Evolutionary conservation across 2,797 vertebrate species (phyloP).

Genomic region (Ciconia nigra): DNA sequence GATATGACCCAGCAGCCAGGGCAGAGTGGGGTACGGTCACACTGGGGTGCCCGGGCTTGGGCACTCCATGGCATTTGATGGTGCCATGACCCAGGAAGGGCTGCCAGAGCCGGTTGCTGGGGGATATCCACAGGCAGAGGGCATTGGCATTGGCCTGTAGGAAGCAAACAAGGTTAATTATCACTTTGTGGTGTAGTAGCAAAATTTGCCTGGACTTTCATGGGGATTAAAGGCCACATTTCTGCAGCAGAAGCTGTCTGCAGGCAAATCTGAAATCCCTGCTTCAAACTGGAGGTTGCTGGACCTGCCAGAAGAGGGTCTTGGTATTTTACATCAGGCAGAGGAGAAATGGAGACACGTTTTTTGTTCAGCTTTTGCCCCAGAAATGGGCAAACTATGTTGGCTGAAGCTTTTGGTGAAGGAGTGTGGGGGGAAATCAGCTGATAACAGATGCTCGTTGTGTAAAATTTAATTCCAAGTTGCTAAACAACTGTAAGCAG

Average conservation of each 20-base stretch:
- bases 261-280: neutral
- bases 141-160: neutral
- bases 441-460: neutral
- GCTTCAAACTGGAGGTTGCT: neutral
- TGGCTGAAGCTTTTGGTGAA: neutral
- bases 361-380: neutral
- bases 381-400: neutral
- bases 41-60: neutral
- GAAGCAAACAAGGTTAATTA: neutral
- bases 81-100: too few species aligned
- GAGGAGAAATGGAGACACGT: rapidly evolving
- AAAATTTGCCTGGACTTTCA: neutral
- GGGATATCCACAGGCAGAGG: neutral
- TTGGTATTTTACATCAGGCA: neutral
- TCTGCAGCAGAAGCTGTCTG: neutral
- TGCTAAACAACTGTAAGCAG: slow-evolving; percentile 31
- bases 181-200: neutral
- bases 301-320: neutral
- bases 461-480: slow-evolving; percentile 22
- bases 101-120: rapidly evolving
- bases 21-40: neutral
- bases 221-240: neutral
- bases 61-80: rapidly evolving
- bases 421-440: neutral
- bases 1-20: neutral